Percentiles rank a stretch among this genome's conserved stretches.
Conservation (phyloP, 2,888 invertebrate species). For the Oscheius sp. region DNA sequence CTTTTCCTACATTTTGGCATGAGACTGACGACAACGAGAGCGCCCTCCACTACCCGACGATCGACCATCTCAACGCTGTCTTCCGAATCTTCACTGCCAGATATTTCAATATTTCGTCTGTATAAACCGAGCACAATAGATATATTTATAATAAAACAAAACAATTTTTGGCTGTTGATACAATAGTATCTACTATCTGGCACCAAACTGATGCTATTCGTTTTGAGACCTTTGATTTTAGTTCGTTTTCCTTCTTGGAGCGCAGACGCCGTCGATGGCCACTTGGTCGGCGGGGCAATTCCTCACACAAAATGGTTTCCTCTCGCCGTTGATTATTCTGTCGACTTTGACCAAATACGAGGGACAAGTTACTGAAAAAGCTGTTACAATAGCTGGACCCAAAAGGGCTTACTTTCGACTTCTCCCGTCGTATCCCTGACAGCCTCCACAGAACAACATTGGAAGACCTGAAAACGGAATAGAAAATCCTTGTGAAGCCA, state of each 20-base stretch:
- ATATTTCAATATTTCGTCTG: conserved; percentile 76
- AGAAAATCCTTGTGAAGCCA: background rate
- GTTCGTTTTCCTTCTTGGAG: conserved; percentile 14
- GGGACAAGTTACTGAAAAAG: conserved; percentile 45
- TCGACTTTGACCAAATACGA: conserved; percentile 53
- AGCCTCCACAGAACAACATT: conserved; percentile 53
- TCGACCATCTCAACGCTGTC: conserved; percentile 90
- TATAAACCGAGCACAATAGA: background rate
- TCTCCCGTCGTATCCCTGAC: conserved; percentile 24
- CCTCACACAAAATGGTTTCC: conserved; percentile 26
- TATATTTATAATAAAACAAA: background rate
- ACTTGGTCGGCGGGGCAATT: conserved; percentile 42
- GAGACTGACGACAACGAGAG: conserved; percentile 82
- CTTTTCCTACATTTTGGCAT: conserved; percentile 94
- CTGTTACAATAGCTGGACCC: background rate
- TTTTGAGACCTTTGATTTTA: conserved; percentile 11
- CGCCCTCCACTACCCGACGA: conserved; percentile 83
- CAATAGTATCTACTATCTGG: conserved; percentile 35
- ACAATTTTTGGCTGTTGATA: background rate
- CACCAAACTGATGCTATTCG: conserved; percentile 3
- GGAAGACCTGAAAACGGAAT: conserved; percentile 39
- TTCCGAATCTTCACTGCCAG: conserved; percentile 87
- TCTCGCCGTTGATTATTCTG: conserved; percentile 45
- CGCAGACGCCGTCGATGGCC: conserved; percentile 43
- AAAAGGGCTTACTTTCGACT: background rate